These are phyloP conservation scores for Fulmarus glacialis DNA, from an alignment of 2,113 vertebrate genomes.

Conservation along the genomic window DNA sequence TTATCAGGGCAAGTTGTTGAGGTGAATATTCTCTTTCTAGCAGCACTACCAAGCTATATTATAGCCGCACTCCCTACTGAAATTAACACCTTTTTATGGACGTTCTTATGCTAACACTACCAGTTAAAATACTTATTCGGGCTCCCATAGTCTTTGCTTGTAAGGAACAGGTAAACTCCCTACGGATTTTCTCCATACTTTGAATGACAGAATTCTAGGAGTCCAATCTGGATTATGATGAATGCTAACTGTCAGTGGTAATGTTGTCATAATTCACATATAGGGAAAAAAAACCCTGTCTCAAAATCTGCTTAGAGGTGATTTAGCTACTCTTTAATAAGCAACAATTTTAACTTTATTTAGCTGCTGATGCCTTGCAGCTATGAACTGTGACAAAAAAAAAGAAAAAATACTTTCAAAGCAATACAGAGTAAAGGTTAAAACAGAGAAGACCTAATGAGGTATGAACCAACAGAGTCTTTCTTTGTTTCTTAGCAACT, in stretches of 20 bases:
- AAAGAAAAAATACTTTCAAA: conserved; percentile 67
- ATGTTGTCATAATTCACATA: conserved; percentile 29
- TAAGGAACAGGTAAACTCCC: conserved; percentile 50
- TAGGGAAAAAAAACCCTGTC: background rate
- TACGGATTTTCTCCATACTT: conserved; percentile 52
- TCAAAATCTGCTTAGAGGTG: conserved; percentile 57
- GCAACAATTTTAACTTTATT: conserved; percentile 68
- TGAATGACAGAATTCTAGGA: conserved; percentile 30
- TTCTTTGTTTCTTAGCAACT: conserved; percentile 69
- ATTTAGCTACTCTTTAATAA: conserved; percentile 61
- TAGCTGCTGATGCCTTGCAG: conserved; percentile 65
- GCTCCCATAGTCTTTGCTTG: conserved; percentile 65
- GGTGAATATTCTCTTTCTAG: conserved; percentile 79
- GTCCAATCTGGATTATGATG: background rate
- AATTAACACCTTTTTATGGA: conserved; percentile 69
- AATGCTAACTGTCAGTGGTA: background rate
- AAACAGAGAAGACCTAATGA: conserved; percentile 68
- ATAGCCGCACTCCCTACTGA: conserved; percentile 67
- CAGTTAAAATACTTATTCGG: conserved; percentile 32
- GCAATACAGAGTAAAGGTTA: conserved; percentile 77
- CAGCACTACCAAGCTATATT: conserved; percentile 65
- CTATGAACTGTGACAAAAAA: conserved; percentile 72
- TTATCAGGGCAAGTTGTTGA: conserved; percentile 76
- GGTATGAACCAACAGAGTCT: conserved; percentile 43
- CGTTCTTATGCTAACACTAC: conserved; percentile 46